These are phyloP conservation scores for Drosophila pullipes DNA, from an alignment of 2,888 invertebrate species.

Conservation along the genomic window DNA sequence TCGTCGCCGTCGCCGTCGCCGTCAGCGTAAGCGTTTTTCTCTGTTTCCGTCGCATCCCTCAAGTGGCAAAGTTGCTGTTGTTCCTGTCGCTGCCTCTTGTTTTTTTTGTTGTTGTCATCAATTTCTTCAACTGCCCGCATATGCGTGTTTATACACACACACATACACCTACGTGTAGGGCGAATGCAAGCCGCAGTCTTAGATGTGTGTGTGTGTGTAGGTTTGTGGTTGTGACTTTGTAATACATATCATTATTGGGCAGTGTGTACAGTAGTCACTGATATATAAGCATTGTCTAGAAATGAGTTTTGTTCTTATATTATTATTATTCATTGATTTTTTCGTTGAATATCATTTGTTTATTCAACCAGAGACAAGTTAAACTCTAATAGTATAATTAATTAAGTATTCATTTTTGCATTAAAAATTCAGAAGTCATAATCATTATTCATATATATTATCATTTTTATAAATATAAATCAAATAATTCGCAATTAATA, in stretches of 20 bases:
- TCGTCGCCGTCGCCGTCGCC: neutral
- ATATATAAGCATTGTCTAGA: neutral
- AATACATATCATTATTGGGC: slow-evolving; percentile 70
- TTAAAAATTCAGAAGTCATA: neutral
- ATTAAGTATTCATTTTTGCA: neutral
- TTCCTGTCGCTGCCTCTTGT: slow-evolving; percentile 16
- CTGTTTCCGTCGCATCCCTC: slow-evolving; percentile 48
- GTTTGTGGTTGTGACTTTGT: slow-evolving; percentile 52
- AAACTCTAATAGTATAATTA: neutral
- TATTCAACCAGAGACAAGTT: neutral
- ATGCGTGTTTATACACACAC: slow-evolving; percentile 1
- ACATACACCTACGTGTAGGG: neutral
- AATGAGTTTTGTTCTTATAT: neutral
- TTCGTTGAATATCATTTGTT: neutral
- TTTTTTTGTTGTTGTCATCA: slow-evolving; percentile 19
- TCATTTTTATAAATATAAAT: neutral
- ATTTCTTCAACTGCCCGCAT: slow-evolving; percentile 41
- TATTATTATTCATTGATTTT: neutral
- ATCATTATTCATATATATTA: neutral
- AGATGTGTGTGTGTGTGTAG: slow-evolving; percentile 54
- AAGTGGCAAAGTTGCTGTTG: slow-evolving; percentile 18
- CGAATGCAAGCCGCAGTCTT: slow-evolving; percentile 58
- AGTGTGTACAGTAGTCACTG: slow-evolving; percentile 19
- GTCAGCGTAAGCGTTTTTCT: neutral
- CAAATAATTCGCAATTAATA: neutral